phyloP scores from a whole-genome alignment of 2,888 invertebrate genomes.

The Folsomia candida region DNA sequence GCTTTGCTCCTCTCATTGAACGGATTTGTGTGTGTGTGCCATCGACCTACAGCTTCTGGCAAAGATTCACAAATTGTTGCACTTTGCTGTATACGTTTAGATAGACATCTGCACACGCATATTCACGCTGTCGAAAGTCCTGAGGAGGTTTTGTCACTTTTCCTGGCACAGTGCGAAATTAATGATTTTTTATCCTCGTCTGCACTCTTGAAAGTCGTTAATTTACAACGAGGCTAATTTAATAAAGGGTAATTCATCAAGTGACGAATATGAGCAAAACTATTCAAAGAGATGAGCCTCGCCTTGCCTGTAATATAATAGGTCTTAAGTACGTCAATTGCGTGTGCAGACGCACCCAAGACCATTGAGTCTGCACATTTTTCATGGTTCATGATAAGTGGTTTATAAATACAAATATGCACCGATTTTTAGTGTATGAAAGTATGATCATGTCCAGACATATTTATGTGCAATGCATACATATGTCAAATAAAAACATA shows the following conservation, averaged over 20 bases:
- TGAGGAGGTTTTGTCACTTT: background rate
- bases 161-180: no score
- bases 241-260: background rate
- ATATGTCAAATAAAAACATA: no score
- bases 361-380: no score
- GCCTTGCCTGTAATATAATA: background rate
- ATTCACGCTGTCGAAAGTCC: background rate
- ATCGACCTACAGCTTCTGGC: slow-evolving; percentile 19
- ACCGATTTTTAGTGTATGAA: no score
- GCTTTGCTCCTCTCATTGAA: background rate
- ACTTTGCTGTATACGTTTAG: background rate
- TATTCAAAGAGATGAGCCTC: background rate
- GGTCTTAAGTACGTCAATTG: background rate
- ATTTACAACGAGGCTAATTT: background rate
- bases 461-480: no score
- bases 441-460: no score
- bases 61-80: slow-evolving; percentile 3
- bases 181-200: no score
- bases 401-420: no score
- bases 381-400: no score
- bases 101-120: background rate
- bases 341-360: background rate
- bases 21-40: slow-evolving; percentile 6
- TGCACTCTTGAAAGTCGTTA: no score
- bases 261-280: no score